Conservation (phyloP, 2,888 invertebrate species). For the Deroplatys truncata region DNA sequence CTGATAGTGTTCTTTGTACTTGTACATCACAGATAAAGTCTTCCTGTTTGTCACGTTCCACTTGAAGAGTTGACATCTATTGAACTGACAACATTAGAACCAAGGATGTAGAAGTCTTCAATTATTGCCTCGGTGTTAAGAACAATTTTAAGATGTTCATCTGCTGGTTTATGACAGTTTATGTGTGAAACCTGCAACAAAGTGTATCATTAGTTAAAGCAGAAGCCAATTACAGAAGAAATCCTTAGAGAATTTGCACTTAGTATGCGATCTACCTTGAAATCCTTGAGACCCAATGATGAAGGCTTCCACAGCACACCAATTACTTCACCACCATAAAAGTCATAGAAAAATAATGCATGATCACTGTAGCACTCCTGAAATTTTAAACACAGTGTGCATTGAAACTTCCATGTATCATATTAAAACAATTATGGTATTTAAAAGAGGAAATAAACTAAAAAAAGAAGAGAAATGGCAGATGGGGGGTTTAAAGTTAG, state of each 20-base stretch:
- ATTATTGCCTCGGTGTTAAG: constrained; percentile 63
- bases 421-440: not conserved
- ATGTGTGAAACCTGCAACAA: constrained; percentile 53
- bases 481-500: too few relatives aligned
- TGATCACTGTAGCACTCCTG: constrained; percentile 69
- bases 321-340: constrained; percentile 80
- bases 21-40: not conserved
- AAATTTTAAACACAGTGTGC: constrained; percentile 35
- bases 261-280: constrained; percentile 57
- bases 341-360: constrained; percentile 86
- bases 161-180: constrained; percentile 51
- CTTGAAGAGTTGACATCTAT: constrained; percentile 42
- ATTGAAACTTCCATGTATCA: not conserved
- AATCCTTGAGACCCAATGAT: constrained; percentile 56
- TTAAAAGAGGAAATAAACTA: too few relatives aligned
- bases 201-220: constrained; percentile 18
- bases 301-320: constrained; percentile 81
- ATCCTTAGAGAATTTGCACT: constrained; percentile 5
- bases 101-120: constrained; percentile 67
- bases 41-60: not conserved
- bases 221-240: not conserved
- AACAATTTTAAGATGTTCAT: constrained; percentile 45
- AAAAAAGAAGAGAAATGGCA: too few relatives aligned
- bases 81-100: constrained; percentile 59
- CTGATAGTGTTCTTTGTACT: not conserved